Conservation (phyloP, 2,113 vertebrate species). For the Oceanodroma tethys region DNA sequence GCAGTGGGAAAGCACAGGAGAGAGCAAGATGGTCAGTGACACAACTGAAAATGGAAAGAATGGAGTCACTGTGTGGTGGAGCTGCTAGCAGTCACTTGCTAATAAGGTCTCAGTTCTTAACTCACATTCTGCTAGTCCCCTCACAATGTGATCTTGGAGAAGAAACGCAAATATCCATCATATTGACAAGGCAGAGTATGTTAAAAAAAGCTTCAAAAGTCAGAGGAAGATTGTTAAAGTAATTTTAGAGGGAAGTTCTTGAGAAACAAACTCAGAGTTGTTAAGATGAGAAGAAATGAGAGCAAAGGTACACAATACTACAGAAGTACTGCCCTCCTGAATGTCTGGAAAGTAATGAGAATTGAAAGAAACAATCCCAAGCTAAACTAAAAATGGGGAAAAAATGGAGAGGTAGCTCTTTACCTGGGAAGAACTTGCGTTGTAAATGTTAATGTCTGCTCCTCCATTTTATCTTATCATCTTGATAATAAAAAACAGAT, state of each 20-base stretch:
- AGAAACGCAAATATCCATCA: not conserved
- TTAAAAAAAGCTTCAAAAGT: not conserved
- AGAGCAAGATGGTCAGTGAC: not conserved
- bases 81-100: not conserved
- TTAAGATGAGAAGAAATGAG: not conserved
- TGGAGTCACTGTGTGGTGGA: not conserved
- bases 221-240: not conserved
- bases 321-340: not conserved
- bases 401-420: not conserved
- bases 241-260: not conserved
- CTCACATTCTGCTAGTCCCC: not conserved
- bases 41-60: not conserved
- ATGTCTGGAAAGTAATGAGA: not conserved
- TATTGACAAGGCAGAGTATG: not conserved
- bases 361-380: not conserved
- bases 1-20: not conserved
- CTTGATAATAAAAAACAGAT: not conserved
- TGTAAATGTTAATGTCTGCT: not conserved
- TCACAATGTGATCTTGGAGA: not conserved
- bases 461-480: not conserved
- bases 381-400: not conserved
- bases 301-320: not conserved
- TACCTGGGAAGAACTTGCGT: not conserved
- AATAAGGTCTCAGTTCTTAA: not conserved
- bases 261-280: not conserved